A percentile compares a stretch with the other conserved stretches of the same genome.
phyloP scores from a whole-genome alignment of 2,888 invertebrate genomes.

The Diachrysia chrysitis region DNA sequence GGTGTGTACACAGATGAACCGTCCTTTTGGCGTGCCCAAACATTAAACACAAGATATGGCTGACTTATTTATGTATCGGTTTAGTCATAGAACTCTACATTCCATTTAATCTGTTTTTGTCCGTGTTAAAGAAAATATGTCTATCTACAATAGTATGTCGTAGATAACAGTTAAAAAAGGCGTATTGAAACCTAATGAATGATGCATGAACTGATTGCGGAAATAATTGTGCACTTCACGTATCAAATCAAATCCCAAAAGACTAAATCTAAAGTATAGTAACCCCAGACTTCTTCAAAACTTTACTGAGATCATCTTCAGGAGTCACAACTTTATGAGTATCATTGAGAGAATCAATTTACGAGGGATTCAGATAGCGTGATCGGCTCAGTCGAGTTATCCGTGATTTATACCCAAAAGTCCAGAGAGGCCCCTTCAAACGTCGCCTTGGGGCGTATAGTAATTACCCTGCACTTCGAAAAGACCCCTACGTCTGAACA shows the following conservation, averaged over 20 bases:
- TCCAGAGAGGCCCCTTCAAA: constrained; percentile 65
- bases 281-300: neutral
- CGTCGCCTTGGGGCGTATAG: constrained; percentile 73
- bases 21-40: constrained; percentile 63
- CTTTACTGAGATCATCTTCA: constrained; percentile 22
- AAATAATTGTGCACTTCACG: no score
- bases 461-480: constrained; percentile 72
- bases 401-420: constrained; percentile 77
- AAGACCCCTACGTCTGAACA: constrained; percentile 65
- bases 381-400: constrained; percentile 71
- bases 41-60: constrained; percentile 35
- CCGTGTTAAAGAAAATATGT: neutral
- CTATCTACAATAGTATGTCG: neutral
- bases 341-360: constrained; percentile 54
- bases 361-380: constrained; percentile 63
- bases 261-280: no score
- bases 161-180: no score
- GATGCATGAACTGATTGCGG: no score
- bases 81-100: constrained; percentile 11
- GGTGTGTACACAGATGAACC: constrained; percentile 79
- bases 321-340: constrained; percentile 38
- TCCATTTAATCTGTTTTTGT: constrained; percentile 15
- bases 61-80: constrained; percentile 4
- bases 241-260: no score
- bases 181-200: no score